Percentiles rank a stretch among this genome's conserved stretches.
Conservation (phyloP, 2,888 invertebrate species). For the Drosophila gaucha region DNA sequence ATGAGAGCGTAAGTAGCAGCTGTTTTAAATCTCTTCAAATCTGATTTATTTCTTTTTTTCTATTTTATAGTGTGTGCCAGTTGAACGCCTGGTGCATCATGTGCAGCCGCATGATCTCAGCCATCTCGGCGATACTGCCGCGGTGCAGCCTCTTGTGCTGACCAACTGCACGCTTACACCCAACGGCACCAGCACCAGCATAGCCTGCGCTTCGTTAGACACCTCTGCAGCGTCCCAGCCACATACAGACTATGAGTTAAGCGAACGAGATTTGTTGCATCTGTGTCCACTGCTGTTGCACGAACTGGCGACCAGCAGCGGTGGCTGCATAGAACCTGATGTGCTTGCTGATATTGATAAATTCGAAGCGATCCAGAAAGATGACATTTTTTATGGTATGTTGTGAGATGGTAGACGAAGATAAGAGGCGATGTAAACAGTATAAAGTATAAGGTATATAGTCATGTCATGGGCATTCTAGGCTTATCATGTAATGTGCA, state of each 20-base stretch:
- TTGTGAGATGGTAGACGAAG: neutral
- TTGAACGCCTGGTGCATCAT: constrained; percentile 71
- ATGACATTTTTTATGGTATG: constrained; percentile 41
- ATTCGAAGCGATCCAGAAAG: constrained; percentile 43
- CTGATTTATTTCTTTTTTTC: neutral
- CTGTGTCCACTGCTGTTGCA: constrained; percentile 90
- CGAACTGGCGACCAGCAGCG: constrained; percentile 87
- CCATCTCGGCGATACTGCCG: constrained; percentile 40
- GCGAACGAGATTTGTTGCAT: constrained; percentile 82
- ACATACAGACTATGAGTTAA: constrained; percentile 59
- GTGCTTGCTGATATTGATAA: constrained; percentile 68
- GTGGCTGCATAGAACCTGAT: constrained; percentile 86
- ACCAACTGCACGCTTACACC: constrained; percentile 54
- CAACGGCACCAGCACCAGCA: constrained; percentile 43
- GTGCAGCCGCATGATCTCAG: constrained; percentile 69
- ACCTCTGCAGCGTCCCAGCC: constrained; percentile 22
- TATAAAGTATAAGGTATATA: no score
- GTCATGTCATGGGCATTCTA: no score
- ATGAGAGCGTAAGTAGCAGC: constrained; percentile 52
- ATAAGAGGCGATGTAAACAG: no score
- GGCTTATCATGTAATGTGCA: no score
- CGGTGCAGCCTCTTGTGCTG: constrained; percentile 26
- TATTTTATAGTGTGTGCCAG: constrained; percentile 67
- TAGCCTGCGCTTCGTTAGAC: constrained; percentile 36
- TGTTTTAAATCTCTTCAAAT: neutral